Evolutionary conservation across 2,113 vertebrate species (phyloP).

Genomic region (Emydura subglobosa): DNA sequence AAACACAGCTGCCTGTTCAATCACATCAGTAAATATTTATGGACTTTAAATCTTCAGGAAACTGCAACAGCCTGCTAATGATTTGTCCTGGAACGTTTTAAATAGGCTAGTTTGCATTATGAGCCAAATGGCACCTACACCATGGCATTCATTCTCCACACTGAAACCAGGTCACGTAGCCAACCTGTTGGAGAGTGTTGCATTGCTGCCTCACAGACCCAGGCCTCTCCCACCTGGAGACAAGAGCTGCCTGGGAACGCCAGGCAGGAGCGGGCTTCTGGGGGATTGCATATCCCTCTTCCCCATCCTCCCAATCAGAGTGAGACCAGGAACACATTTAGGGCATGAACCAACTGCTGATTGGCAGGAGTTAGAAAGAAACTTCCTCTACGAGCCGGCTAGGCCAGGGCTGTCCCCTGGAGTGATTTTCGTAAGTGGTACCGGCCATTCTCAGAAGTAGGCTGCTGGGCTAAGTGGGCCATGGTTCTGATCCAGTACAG

Average conservation of each 20-base stretch:
- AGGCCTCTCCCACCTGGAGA: background rate
- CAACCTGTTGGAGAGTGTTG: background rate
- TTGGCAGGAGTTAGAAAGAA: background rate
- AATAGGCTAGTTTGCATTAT: background rate
- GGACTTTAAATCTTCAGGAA: background rate
- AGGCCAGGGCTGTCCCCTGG: background rate
- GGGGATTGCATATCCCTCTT: background rate
- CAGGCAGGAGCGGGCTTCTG: background rate
- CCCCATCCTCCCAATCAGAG: background rate
- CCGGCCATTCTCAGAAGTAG: background rate
- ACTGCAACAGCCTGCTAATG: background rate
- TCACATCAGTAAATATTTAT: background rate
- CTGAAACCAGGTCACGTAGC: background rate
- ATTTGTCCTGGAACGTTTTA: background rate
- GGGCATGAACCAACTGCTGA: background rate
- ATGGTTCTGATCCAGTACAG: background rate
- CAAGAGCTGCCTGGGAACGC: background rate
- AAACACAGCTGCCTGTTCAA: background rate
- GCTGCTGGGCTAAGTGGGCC: background rate
- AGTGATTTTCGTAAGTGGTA: background rate
- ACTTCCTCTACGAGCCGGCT: background rate
- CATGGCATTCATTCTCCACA: background rate
- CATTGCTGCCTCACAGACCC: background rate
- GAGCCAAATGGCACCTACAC: background rate
- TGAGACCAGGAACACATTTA: background rate